Evolutionary conservation across 2,888 invertebrate species (phyloP).

Genomic region (Heteromyza rotundicornis): DNA sequence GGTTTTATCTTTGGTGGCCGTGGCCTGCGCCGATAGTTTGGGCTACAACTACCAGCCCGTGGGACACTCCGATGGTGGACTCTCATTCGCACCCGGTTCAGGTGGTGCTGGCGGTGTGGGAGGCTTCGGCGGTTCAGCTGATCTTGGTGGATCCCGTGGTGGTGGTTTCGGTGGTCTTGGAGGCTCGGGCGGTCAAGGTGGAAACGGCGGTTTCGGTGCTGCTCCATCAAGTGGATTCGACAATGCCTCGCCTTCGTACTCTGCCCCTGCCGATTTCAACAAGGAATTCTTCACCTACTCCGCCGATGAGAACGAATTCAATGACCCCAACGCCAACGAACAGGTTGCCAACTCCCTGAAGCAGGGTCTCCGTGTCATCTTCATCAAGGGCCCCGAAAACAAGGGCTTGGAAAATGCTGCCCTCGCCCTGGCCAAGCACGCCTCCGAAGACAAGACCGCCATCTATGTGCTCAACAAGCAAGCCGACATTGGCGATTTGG

Average conservation of each 20-base stretch:
- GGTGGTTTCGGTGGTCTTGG: slow-evolving; percentile 21
- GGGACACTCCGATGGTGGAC: slow-evolving; percentile 44
- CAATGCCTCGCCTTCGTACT: slow-evolving; percentile 34
- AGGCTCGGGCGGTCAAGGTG: neutral
- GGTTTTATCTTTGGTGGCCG: slow-evolving; percentile 48
- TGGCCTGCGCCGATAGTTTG: slow-evolving; percentile 49
- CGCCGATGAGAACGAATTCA: slow-evolving; percentile 50
- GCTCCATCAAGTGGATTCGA: slow-evolving; percentile 7
- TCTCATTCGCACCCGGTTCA: slow-evolving; percentile 44
- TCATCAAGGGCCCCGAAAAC: slow-evolving; percentile 53
- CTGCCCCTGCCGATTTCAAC: slow-evolving; percentile 42
- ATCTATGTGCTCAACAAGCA: slow-evolving; percentile 57
- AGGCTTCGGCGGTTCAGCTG: slow-evolving; percentile 20
- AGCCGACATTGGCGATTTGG: slow-evolving; percentile 44
- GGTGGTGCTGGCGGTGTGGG: slow-evolving; percentile 25
- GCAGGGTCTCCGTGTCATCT: slow-evolving; percentile 49
- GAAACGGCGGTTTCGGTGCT: slow-evolving; percentile 8
- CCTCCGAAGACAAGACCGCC: slow-evolving; percentile 53
- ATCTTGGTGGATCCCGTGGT: slow-evolving; percentile 17
- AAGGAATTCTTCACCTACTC: slow-evolving; percentile 49
- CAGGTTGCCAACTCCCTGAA: slow-evolving; percentile 37
- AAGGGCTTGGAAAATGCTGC: slow-evolving; percentile 49
- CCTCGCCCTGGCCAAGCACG: slow-evolving; percentile 45
- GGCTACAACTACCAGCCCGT: slow-evolving; percentile 54
- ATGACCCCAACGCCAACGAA: slow-evolving; percentile 37